Percentiles rank a stretch among this genome's conserved stretches.
Conservation (phyloP, 2,888 invertebrate species). For the Sericinus montela region DNA sequence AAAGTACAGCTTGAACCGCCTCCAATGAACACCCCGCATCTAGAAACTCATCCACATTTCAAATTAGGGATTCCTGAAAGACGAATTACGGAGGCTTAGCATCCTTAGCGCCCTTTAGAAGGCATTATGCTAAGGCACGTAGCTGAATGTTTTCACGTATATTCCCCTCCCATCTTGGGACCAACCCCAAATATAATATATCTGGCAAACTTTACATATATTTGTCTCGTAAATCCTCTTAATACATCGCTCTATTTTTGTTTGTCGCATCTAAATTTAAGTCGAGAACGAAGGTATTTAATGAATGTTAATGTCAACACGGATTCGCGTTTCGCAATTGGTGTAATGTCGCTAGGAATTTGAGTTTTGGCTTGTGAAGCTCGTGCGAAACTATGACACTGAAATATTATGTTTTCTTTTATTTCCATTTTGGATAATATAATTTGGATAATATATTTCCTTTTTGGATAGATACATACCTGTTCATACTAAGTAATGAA, state of each 20-base stretch:
- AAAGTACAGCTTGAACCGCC: constrained; percentile 7
- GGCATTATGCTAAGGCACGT: constrained; percentile 78
- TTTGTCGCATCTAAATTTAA: constrained; percentile 70
- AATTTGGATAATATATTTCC: too few species aligned
- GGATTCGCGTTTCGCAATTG: constrained; percentile 55
- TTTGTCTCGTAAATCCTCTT: constrained; percentile 78
- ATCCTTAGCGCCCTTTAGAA: constrained; percentile 62
- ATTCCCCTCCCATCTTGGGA: constrained; percentile 64
- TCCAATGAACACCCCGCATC: constrained; percentile 48
- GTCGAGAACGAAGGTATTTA: constrained; percentile 64
- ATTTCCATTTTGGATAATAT: too few species aligned
- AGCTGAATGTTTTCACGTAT: constrained; percentile 74
- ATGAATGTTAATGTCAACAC: constrained; percentile 71
- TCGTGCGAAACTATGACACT: neutral
- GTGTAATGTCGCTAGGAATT: constrained; percentile 49
- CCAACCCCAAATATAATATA: constrained; percentile 78
- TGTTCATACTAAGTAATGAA: too few species aligned
- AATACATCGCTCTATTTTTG: constrained; percentile 79
- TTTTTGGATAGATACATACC: too few species aligned
- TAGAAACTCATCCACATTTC: constrained; percentile 71
- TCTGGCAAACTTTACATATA: constrained; percentile 79
- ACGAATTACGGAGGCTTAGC: constrained; percentile 73
- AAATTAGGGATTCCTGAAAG: constrained; percentile 77
- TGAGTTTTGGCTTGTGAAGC: constrained; percentile 28
- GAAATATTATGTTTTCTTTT: too few species aligned